Conservation (phyloP, 2,888 invertebrate species). For the Julus scanicus region DNA sequence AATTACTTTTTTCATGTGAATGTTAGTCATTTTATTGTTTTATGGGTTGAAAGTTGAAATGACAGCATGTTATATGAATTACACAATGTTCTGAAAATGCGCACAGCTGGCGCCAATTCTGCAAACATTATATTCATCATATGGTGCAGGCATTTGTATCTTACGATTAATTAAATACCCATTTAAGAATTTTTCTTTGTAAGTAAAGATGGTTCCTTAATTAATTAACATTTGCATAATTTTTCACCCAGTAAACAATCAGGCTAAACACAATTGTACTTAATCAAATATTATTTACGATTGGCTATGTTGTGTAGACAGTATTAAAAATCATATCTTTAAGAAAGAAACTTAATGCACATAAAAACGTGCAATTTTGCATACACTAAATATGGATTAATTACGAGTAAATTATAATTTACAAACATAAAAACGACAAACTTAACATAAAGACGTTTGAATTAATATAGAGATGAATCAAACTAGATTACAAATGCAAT, state of each 20-base stretch:
- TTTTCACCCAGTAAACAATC: background rate
- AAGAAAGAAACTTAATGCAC: too few relatives aligned
- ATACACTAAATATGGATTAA: too few relatives aligned
- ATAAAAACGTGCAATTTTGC: too few relatives aligned
- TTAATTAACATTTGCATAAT: slow-evolving; percentile 19
- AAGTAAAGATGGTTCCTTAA: background rate
- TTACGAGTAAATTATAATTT: too few relatives aligned
- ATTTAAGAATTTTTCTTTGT: background rate
- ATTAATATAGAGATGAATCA: too few relatives aligned
- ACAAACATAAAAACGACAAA: too few relatives aligned
- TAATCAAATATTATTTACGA: too few relatives aligned
- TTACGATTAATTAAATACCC: slow-evolving; percentile 17
- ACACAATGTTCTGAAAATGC: background rate
- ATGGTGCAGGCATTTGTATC: background rate
- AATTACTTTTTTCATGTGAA: background rate
- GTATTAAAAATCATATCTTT: too few relatives aligned
- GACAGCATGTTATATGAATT: background rate
- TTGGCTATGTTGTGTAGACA: too few relatives aligned
- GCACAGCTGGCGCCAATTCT: background rate
- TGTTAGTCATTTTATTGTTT: background rate
- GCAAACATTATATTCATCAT: background rate
- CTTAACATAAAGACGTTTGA: too few relatives aligned
- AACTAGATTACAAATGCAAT: too few relatives aligned
- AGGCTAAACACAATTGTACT: too few relatives aligned
- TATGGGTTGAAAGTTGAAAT: background rate